Evolutionary conservation across 64 coral and sea anemone species (phyloP), one percentile per base, ranked within the genome.

Genomic region (Exaiptasia diaphana): DNA sequence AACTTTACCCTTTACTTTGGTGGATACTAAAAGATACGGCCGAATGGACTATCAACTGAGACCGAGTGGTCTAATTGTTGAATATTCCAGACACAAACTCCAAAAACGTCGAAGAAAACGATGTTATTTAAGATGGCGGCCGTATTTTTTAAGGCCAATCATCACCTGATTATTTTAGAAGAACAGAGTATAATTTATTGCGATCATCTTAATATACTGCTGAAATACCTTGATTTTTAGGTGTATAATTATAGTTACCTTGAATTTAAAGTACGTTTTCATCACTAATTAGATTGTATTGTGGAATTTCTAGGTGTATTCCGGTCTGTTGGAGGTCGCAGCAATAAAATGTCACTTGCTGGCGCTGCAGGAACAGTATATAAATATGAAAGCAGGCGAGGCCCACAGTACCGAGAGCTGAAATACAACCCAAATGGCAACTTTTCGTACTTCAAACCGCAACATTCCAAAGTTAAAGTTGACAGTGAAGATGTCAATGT

Each of bases 331-430:
- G 93, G 93, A 40, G 93, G 93, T 11, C 48, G 14, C 22, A 77
- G 78, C 33, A 52, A 59, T 27, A 48, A 67, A 12, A 11, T 50
- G 7, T 5, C 36, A 14, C 53, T 69, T 35, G 50, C 50, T 3
- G 93, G 88, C 13, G 93, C 88, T 57, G 93, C 93, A 46, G 93
- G 93, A 43, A 91, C 93, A 21, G 88, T 97, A 36, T 97, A 97
- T 55, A 97, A 97, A 64, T 97, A 91, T 58, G 93, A 97, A 23
- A 91, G 93, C 61, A 67, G 78, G 17, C 88, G 88, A 5, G 93
- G 93, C 1, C 93, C 93, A 44, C 93, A 97, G 53, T 88, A 97
- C 38, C 93, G 93, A 38, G 93, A 97, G 33, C 83, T 97, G 8
- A 97, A 97, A 40, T 91, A 91, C 79, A 83, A 97, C 48, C 84